These are phyloP conservation scores for Gadopsis marmoratus DNA, from an alignment of 2,797 vertebrate genomes.

Conservation along the genomic window DNA sequence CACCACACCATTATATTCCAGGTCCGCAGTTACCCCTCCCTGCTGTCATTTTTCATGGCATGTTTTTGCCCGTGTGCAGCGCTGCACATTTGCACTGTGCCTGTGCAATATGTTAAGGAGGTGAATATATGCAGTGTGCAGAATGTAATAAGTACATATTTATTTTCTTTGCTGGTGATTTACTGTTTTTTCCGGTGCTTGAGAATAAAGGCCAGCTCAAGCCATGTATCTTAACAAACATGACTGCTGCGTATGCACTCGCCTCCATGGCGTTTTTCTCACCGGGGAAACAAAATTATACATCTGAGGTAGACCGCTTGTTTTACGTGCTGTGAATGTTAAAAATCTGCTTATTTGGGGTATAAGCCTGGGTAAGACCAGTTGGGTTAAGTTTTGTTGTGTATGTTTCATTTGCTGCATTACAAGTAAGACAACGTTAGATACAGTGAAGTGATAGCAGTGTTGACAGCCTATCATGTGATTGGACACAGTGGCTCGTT, in stretches of 20 bases:
- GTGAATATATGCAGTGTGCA: constrained; percentile 83
- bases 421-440: neutral
- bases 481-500: neutral
- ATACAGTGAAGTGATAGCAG: neutral
- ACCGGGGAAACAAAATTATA: constrained; percentile 83
- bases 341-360: constrained; percentile 64
- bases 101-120: constrained; percentile 84
- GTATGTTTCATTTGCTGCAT: constrained; percentile 31
- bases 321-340: constrained; percentile 76
- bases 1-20: constrained; percentile 80
- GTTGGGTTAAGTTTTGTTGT: constrained; percentile 49
- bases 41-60: constrained; percentile 86
- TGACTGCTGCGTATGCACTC: constrained; percentile 81
- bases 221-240: constrained; percentile 83
- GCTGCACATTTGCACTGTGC: constrained; percentile 77
- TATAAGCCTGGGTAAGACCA: constrained; percentile 42
- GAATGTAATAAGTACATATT: constrained; percentile 86
- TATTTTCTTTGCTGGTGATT: constrained; percentile 85
- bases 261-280: constrained; percentile 79
- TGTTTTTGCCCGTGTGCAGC: constrained; percentile 78
- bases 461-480: constrained; percentile 26
- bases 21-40: constrained; percentile 81
- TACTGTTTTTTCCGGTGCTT: constrained; percentile 76
- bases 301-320: constrained; percentile 78
- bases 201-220: constrained; percentile 67